Base-by-base conservation (phyloP, 2,113 vertebrate genomes). In the Dicentrarchus labrax region DNA sequence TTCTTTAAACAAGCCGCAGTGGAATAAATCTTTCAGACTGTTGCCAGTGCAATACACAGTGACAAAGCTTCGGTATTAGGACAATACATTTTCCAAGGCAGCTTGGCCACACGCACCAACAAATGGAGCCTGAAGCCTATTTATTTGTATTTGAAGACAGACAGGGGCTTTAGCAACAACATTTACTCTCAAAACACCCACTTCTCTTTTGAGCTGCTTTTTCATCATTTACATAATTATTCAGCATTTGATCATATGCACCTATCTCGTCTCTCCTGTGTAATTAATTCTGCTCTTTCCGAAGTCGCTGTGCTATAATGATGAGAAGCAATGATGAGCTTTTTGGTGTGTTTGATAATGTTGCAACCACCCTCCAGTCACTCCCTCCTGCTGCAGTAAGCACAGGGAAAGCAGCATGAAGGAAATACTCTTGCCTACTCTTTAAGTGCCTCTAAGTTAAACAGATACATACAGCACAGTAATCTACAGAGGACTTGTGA, bases 1-100 rank as follows among this genome's bases (percentile, higher is more conserved):
- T 93, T 92, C 88, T 93, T 92, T 89, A 89, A 93, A 92, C 78
- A 84, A 89, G 84, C 91, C 17, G 83, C 89, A 86, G 91, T 88
- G 85, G 81, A 89, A 94, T 93, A 87, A 92, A 90, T 94, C 80
- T 89, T 84, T 81, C 72, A 72, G 67, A 85, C 66, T 84, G 88
- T 89, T 86, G 83, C 80, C 66, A 76, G 59, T 59, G 71, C 71
- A 62, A 60, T 56, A 48, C 74, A 50, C 57, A 50, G 77, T 65
- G 67, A 86, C 80, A 86, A 74, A 82, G 86, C 84, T 72, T 77
- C 74, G 41, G 72, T 48, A 36, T 77, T 78, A 73, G 71, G 84
- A 93, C 91, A 86, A 89, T 89, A 59, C 78, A 67, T 88, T 87
- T 90, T 82, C 86, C n/a, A 4, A 74, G 72, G 68, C 78, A 85